Percentiles rank a stretch among this genome's conserved stretches.
Conservation (phyloP, 2,797 vertebrate species). For the Garrulus glandarius region DNA sequence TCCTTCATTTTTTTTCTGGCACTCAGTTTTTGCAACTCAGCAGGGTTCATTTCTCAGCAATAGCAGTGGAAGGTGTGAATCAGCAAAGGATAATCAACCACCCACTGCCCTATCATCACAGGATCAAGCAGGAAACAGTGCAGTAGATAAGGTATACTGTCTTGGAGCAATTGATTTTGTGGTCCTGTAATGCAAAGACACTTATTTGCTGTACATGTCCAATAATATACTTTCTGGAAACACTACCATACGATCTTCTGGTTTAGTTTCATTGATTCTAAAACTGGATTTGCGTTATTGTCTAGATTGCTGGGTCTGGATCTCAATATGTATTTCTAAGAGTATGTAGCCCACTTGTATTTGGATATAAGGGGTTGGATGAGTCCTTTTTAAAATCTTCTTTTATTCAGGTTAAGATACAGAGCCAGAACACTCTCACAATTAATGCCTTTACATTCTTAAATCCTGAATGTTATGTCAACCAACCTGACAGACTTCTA, state of each 20-base stretch:
- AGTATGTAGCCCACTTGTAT: not conserved
- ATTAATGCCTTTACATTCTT: not conserved
- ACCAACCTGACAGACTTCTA: not conserved
- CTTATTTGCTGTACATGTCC: not conserved
- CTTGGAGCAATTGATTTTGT: not conserved
- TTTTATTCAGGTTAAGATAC: not conserved
- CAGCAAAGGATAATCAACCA: accelerated
- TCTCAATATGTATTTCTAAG: not conserved
- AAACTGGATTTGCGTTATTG: not conserved
- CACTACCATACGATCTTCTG: not conserved
- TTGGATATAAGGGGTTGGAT: not conserved
- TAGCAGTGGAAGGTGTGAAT: not conserved
- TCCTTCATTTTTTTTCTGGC: not conserved
- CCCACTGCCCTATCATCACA: not conserved
- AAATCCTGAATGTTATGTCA: not conserved
- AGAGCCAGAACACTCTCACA: not conserved
- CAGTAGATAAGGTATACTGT: not conserved
- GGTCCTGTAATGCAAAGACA: not conserved
- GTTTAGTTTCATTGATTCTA: not conserved
- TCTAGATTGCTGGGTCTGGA: not conserved
- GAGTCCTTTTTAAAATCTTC: not conserved
- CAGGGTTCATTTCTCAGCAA: not conserved
- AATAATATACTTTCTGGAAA: not conserved
- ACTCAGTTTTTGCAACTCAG: not conserved
- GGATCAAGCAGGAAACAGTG: not conserved